Conservation (phyloP, 1,140 invertebrate species). For the Phthorimaea operculella region DNA sequence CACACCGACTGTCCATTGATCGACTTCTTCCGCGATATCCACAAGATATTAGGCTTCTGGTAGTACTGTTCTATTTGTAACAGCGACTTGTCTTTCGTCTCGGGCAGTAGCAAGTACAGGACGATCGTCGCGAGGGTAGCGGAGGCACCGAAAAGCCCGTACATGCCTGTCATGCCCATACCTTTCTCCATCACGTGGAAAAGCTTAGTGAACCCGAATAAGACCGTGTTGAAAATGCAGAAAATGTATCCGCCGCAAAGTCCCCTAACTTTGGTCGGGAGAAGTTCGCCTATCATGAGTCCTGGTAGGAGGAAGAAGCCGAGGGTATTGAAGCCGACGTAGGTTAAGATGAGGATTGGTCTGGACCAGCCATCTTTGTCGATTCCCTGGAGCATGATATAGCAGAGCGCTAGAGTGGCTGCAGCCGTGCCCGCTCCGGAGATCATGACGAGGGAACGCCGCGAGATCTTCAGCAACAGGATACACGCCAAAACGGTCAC, state of each 20-base stretch:
- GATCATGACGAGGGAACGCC: slow-evolving; percentile 71
- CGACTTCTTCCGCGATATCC: slow-evolving; percentile 66
- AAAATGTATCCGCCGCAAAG: slow-evolving; percentile 77
- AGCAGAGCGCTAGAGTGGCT: slow-evolving; percentile 70
- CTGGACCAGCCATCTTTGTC: slow-evolving; percentile 48
- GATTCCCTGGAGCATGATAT: slow-evolving; percentile 60
- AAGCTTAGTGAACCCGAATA: slow-evolving; percentile 79
- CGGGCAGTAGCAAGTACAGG: slow-evolving; percentile 79
- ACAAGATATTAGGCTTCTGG: slow-evolving; percentile 72
- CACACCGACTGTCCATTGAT: slow-evolving; percentile 34
- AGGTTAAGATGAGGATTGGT: slow-evolving; percentile 69
- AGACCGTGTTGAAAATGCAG: slow-evolving; percentile 72
- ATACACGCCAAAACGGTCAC: slow-evolving; percentile 74
- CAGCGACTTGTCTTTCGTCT: slow-evolving; percentile 82
- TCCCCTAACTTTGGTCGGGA: slow-evolving; percentile 74
- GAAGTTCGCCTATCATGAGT: slow-evolving; percentile 77
- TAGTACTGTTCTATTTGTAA: slow-evolving; percentile 86
- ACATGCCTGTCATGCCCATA: slow-evolving; percentile 73
- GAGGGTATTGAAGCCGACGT: slow-evolving; percentile 76
- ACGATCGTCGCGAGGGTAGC: slow-evolving; percentile 75
- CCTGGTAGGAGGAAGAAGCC: slow-evolving; percentile 78
- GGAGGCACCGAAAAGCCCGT: slow-evolving; percentile 75
- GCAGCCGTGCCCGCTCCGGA: slow-evolving; percentile 74
- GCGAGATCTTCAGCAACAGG: slow-evolving; percentile 71
- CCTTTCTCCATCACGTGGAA: slow-evolving; percentile 72